These are phyloP conservation scores for Leucophenga montana DNA, from an alignment of 2,888 invertebrate genomes.

Conservation along the genomic window DNA sequence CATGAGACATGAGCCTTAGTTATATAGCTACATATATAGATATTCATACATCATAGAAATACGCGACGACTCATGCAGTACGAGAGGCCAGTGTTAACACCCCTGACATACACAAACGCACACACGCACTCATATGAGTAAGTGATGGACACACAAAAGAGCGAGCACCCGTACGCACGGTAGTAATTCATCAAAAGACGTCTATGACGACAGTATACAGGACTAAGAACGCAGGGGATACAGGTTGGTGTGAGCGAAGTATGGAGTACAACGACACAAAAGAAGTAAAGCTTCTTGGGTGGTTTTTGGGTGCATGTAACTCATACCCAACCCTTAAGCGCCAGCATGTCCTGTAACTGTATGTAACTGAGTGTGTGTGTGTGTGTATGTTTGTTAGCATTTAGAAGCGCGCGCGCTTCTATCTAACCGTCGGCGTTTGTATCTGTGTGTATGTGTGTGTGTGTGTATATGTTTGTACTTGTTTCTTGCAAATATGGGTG, in stretches of 20 bases:
- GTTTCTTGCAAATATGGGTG: slow-evolving; percentile 57
- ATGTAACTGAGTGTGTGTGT: slow-evolving; percentile 5
- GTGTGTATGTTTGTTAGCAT: background rate
- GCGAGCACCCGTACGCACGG: slow-evolving; percentile 52
- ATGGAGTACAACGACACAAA: slow-evolving; percentile 49
- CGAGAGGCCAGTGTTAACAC: slow-evolving; percentile 24
- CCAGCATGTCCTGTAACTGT: slow-evolving; percentile 15
- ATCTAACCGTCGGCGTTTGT: too few species aligned
- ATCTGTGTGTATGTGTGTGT: slow-evolving; percentile 27
- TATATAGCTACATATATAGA: slow-evolving; percentile 45
- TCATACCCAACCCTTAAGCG: slow-evolving; percentile 8
- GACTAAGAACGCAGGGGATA: slow-evolving; percentile 40
- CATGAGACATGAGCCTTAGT: slow-evolving; percentile 18
- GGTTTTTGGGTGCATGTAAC: slow-evolving; percentile 15
- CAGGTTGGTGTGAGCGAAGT: slow-evolving; percentile 44
- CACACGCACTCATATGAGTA: slow-evolving; percentile 16
- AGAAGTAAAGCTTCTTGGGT: slow-evolving; percentile 64
- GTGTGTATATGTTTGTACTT: slow-evolving; percentile 39
- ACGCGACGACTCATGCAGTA: too few species aligned
- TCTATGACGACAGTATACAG: slow-evolving; percentile 35
- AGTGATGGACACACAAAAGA: slow-evolving; percentile 44
- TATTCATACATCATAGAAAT: slow-evolving; percentile 67
- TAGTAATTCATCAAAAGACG: slow-evolving; percentile 69
- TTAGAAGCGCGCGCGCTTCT: slow-evolving; percentile 47
- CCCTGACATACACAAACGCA: slow-evolving; percentile 24